Conservation (phyloP, 2,113 vertebrate genomes). For the Struthio camelus region DNA sequence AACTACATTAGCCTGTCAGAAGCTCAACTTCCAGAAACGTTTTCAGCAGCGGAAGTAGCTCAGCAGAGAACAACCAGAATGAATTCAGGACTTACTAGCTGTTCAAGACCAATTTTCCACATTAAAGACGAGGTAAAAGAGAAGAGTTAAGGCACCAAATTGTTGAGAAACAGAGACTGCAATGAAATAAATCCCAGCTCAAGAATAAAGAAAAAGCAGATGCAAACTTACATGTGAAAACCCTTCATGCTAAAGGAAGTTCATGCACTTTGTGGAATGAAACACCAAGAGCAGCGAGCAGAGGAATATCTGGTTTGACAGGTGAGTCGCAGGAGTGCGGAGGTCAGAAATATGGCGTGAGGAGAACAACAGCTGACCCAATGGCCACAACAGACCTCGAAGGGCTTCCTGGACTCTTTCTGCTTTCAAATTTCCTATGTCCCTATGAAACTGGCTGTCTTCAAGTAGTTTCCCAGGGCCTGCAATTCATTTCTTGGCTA, state of each 20-base stretch:
- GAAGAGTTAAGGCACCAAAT: background rate
- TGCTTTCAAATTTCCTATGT: constrained; percentile 37
- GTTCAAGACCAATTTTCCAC: background rate
- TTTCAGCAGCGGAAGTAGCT: background rate
- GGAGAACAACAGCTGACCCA: background rate
- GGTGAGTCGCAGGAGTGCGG: background rate
- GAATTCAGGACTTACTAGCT: background rate
- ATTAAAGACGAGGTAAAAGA: background rate
- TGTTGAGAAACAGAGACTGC: background rate
- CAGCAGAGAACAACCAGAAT: background rate
- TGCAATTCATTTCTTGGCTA: constrained; percentile 66
- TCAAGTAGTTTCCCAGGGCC: constrained; percentile 55
- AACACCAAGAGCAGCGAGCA: background rate
- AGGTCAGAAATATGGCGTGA: background rate
- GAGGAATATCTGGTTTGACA: background rate
- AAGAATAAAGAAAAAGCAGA: background rate
- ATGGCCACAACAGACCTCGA: background rate
- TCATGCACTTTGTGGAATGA: background rate
- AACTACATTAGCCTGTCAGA: background rate
- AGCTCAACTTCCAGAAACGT: background rate
- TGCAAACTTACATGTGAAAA: background rate
- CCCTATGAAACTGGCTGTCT: constrained; percentile 40
- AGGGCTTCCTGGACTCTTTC: constrained; percentile 14
- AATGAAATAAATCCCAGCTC: background rate
- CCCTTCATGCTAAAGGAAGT: background rate